Evolutionary conservation across 2,797 vertebrate species (phyloP), one percentile per base, ranked within the genome.

Genomic region (Oryzias sinensis): DNA sequence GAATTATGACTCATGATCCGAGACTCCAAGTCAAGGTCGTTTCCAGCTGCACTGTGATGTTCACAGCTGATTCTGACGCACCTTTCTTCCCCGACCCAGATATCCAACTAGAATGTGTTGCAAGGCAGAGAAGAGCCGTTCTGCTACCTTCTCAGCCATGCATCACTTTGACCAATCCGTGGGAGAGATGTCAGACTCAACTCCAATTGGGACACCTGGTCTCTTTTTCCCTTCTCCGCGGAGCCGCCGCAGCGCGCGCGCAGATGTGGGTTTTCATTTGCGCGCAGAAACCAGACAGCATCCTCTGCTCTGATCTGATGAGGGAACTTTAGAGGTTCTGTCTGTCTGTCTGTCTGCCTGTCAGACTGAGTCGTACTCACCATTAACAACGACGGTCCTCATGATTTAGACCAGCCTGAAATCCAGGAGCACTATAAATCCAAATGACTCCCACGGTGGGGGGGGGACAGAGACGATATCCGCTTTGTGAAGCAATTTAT

Each of bases 311-410:
- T 51, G 66, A 53, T 70, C 51, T 45, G 41, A 65, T 62, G 44
- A 14, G 53, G 29, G 76, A 81, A 83, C 70, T 84, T 81, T 69
- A 70, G 49, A 66, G 47, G 65, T 16, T 22, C 40, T 48, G 54
- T 67, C 70, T 74, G 25, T 60, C 27, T 27, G 29, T 33, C 29
- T 33, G 29, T 33, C 40, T 48, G 54, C 65, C 40, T 48, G 54
- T 68, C 70, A 44, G 33, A 2, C 20, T 65, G 18, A 46, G 24
- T 1, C 13, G 3, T 17, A 90, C 92, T 91, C 77, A 93, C 92
- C 92, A 66, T 92, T 87, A 60, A 79, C 74, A 79, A 87, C 54
- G 62, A 77, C 77, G 81, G 82, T 89, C 90, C 85, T 93, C 92
- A 93, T 93, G 86, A 70, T 91, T 82, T 53, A 59, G 61, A 63